phyloP scores from a whole-genome alignment of 2,113 vertebrate species.

The Sarotherodon lohbergeri region DNA sequence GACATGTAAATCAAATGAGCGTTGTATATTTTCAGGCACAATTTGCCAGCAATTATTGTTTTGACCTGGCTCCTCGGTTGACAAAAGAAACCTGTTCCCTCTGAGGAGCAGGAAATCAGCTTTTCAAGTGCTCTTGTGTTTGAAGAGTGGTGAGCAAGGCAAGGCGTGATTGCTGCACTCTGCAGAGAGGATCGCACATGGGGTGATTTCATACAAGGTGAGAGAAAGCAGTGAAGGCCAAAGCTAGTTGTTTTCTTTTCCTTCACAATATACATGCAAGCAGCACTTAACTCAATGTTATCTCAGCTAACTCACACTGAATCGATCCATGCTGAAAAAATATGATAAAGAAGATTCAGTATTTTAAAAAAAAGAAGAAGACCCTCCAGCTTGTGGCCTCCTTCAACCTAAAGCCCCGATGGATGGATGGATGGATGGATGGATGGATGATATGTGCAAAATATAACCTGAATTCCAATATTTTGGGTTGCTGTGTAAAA shows the following conservation, averaged over 20 bases:
- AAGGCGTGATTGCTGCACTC: conserved; percentile 60
- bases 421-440: neutral
- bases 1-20: conserved; percentile 63
- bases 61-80: conserved; percentile 57
- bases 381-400: neutral
- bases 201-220: conserved; percentile 42
- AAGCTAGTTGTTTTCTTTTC: neutral
- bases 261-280: neutral
- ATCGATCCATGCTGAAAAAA: neutral
- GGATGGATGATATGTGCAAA: neutral
- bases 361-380: neutral
- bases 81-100: conserved; percentile 64
- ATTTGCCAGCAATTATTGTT: conserved; percentile 67
- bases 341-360: neutral
- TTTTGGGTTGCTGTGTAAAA: neutral
- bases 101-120: conserved; percentile 67
- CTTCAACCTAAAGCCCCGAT: neutral
- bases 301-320: neutral
- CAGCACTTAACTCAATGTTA: conserved; percentile 7
- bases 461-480: neutral
- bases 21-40: conserved; percentile 38
- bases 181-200: conserved; percentile 40
- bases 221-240: conserved; percentile 14
- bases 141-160: conserved; percentile 61
- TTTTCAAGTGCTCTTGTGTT: conserved; percentile 68